phyloP scores from a whole-genome alignment of 1,140 invertebrate genomes.

The Trichonephila clavipes region DNA sequence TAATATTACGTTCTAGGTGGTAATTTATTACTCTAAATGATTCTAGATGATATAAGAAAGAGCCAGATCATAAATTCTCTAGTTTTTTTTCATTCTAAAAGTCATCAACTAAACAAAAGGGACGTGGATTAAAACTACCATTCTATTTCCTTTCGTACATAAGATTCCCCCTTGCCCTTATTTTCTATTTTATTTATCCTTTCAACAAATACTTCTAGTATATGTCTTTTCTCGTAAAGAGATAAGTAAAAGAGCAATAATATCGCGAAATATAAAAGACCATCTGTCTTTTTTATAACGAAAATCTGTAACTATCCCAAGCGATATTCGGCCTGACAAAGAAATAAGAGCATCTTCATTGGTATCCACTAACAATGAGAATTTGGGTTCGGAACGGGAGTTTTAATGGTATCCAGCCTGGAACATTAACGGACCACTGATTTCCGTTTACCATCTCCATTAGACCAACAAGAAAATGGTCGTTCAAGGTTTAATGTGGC shows the following conservation, averaged over 20 bases:
- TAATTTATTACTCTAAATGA: slow-evolving; percentile 16
- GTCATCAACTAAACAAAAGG: slow-evolving; percentile 45
- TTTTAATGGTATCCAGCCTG: slow-evolving; percentile 58
- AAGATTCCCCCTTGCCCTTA: no score
- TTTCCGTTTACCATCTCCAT: slow-evolving; percentile 71
- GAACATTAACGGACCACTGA: slow-evolving; percentile 68
- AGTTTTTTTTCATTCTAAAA: slow-evolving; percentile 24
- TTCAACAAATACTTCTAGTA: slow-evolving; percentile 28
- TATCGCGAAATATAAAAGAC: slow-evolving; percentile 3
- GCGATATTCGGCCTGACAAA: slow-evolving; percentile 29
- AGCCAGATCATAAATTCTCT: not conserved
- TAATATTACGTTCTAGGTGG: not conserved
- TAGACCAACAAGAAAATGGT: slow-evolving; percentile 11
- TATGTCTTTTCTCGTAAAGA: slow-evolving; percentile 17
- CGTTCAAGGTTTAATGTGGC: slow-evolving; percentile 30
- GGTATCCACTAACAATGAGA: slow-evolving; percentile 58
- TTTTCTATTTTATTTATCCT: not conserved
- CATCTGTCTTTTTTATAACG: not conserved
- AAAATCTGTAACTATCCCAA: not conserved
- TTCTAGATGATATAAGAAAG: slow-evolving; percentile 6
- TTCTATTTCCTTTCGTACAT: not conserved
- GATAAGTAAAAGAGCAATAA: slow-evolving; percentile 21
- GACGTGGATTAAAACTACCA: not conserved
- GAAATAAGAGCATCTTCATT: slow-evolving; percentile 25
- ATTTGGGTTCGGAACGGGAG: slow-evolving; percentile 17